Evolutionary conservation across 2,797 vertebrate genomes (phyloP), one percentile per base, ranked within the genome.

Genomic region (Gastrophryne carolinensis): DNA sequence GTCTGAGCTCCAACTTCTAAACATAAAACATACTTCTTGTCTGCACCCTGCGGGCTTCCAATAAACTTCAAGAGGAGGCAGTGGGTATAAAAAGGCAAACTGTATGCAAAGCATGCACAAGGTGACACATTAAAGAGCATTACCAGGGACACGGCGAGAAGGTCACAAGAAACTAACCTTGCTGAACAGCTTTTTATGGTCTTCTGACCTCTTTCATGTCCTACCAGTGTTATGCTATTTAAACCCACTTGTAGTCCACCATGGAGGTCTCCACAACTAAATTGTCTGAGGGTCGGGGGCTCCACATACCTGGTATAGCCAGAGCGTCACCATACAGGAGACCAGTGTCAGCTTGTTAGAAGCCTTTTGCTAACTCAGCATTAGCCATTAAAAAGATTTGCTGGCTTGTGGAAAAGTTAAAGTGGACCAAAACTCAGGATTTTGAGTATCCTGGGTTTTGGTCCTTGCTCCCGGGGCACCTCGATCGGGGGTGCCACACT

Each of bases 111-210:
- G 53, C 39, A 47, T 17, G 5, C 17, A 37, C 34, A 66, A 49
- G 53, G 63, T 67, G 72, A 75, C 72, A 75, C 21, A 47, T 57
- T 63, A 47, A 26, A 47, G 37, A 56, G 24, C 8, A 73, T 56
- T 17, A 58, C 21, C 2, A 47, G 63, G 35, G 56, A 75, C 63
- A 75, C 53, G 37, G 10, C 39, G 47, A 58, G 63, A 67, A 75
- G 58, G 39, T 58, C 21, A 32, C 63, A 50, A 54, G 53, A 58
- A 75, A 58, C 39, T 49, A 27, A 41, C 62, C 39, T 37, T 5
- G 19, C 17, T 26, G 17, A 3, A 44, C 39, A 29, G 29, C 15
- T 26, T 64, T 27, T 65, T 53, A 29, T 54, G 34, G 65, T 56
- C 32, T 12, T n/a, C 27, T 66, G 53, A 30, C 61, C 61, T 24